Percentiles rank a stretch among this genome's conserved stretches.
phyloP scores from a whole-genome alignment of 1,140 invertebrate species.

The Scaptodrosophila lebanonensis region DNA sequence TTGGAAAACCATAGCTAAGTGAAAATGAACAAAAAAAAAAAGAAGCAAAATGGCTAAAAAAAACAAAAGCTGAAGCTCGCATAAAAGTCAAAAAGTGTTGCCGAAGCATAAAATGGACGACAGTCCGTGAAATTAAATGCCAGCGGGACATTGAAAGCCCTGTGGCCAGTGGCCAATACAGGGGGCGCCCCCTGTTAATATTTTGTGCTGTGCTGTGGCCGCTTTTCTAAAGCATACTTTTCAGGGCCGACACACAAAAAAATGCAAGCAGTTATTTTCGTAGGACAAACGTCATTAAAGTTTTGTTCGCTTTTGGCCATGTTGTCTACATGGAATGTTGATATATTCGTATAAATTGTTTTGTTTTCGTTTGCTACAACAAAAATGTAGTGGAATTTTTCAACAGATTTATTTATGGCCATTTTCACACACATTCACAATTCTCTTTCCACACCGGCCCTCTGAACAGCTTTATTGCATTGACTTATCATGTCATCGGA shows the following conservation, averaged over 20 bases:
- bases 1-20: constrained; percentile 3
- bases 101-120: constrained; percentile 71
- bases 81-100: constrained; percentile 72
- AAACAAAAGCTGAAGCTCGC: constrained; percentile 22
- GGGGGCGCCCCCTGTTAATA: not conserved
- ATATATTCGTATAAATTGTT: constrained; percentile 65
- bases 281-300: constrained; percentile 73
- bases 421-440: constrained; percentile 52
- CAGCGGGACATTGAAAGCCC: constrained; percentile 68
- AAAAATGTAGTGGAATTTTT: constrained; percentile 25
- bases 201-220: constrained; percentile 28
- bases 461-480: constrained; percentile 42
- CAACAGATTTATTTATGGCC: constrained; percentile 52
- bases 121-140: constrained; percentile 75
- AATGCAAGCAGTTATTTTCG: constrained; percentile 73
- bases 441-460: constrained; percentile 48
- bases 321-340: constrained; percentile 26
- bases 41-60: not conserved
- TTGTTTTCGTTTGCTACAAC: constrained; percentile 51
- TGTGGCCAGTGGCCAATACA: constrained; percentile 5
- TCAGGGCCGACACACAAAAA: constrained; percentile 34
- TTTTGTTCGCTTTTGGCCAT: constrained; percentile 15
- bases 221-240: too few relatives aligned
- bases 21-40: not conserved
- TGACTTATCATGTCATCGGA: constrained; percentile 49